Base-by-base conservation (phyloP, 1,140 invertebrate genomes). In the Adelges cooleyi region DNA sequence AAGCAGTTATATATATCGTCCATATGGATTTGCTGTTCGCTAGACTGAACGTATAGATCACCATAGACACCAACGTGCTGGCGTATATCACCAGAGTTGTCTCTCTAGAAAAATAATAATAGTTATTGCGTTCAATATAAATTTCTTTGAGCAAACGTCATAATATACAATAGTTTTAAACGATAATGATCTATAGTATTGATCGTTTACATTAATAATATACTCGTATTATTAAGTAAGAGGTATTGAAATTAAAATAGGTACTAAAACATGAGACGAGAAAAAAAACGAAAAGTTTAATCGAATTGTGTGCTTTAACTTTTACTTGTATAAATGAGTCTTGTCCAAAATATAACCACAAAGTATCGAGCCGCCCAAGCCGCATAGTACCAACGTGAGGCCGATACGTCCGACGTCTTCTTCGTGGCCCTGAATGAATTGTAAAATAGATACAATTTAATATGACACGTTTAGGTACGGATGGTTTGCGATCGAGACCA, bases 261-360 rank as follows among this genome's bases (percentile, higher is more conserved):
- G n/a, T n/a, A n/a, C n/a, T n/a, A n/a, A n/a, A n/a, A n/a, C n/a
- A n/a, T n/a, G n/a, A n/a, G n/a, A n/a, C n/a, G n/a, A n/a, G n/a
- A n/a, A n/a, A n/a, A n/a, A n/a, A n/a, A n/a, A n/a, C n/a, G n/a
- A n/a, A n/a, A n/a, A n/a, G n/a, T n/a, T n/a, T n/a, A n/a, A n/a
- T n/a, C n/a, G n/a, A n/a, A n/a, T n/a, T n/a, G n/a, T n/a, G n/a
- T n/a, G n/a, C n/a, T n/a, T n/a, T n/a, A n/a, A n/a, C n/a, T n/a
- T n/a, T n/a, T 74, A 88, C 86, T 90, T 90, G 77, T 87, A 92
- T 72, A 80, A 83, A 68, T 86, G 85, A 2, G 86, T 90, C 74
- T 83, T 87, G 71, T 96, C 93, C 42, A 98, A 77, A 70, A 92
- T 79, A 38, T 92, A 76, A 1, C 93, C 94, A 70, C 87, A 89